phyloP scores from a whole-genome alignment of 1,140 invertebrate genomes.

The Sipha flava region DNA sequence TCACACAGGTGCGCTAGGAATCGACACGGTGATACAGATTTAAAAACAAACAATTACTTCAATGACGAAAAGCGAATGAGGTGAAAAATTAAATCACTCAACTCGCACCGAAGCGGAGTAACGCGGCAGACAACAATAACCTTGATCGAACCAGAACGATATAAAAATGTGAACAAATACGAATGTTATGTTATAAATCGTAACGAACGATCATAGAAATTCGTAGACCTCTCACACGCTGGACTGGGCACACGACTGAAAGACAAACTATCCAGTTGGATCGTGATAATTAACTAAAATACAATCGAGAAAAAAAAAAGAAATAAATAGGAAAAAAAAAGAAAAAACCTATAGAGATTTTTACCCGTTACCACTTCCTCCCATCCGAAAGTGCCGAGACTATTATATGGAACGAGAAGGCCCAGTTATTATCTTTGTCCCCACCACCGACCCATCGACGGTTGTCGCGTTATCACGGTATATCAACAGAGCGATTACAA shows the following conservation, averaged over 20 bases:
- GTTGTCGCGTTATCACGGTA: too few species aligned
- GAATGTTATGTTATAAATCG: too few species aligned
- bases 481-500: neutral
- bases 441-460: neutral
- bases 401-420: neutral
- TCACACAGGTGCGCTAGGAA: neutral
- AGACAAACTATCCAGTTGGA: neutral
- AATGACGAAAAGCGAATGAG: too few species aligned
- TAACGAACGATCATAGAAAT: too few species aligned
- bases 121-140: too few species aligned
- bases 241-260: neutral
- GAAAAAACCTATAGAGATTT: neutral
- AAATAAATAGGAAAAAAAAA: neutral
- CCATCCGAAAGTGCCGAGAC: neutral
- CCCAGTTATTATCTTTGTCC: neutral
- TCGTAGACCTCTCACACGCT: neutral
- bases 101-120: too few species aligned
- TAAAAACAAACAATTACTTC: too few species aligned
- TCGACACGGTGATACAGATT: too few species aligned
- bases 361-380: slow-evolving; percentile 9
- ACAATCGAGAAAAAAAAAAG: neutral
- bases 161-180: too few species aligned
- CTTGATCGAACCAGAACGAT: too few species aligned
- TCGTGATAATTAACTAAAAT: neutral
- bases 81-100: too few species aligned